Conservation (phyloP, 2,113 vertebrate genomes). For the Malurus elegans region DNA sequence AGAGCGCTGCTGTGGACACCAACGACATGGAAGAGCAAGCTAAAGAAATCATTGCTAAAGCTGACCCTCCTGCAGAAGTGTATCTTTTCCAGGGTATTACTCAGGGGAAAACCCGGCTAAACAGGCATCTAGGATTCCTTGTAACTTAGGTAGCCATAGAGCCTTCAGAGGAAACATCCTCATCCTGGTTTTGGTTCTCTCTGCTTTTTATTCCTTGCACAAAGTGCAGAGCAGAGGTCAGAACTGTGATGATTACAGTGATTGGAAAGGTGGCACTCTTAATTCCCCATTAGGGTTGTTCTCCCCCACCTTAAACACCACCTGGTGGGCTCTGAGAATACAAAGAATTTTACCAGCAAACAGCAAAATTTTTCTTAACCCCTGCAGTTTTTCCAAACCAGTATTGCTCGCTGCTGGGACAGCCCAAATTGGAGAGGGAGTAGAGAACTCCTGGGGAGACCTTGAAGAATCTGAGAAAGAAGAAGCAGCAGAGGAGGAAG, state of each 20-base stretch:
- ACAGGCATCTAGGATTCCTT: not conserved
- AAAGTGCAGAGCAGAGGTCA: not conserved
- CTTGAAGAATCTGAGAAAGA: constrained; percentile 81
- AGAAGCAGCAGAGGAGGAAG: constrained; percentile 51
- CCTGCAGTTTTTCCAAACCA: constrained; percentile 75
- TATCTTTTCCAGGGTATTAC: constrained; percentile 71
- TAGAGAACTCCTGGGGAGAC: constrained; percentile 86
- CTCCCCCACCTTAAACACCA: not conserved
- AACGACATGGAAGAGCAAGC: constrained; percentile 75
- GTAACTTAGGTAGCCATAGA: not conserved
- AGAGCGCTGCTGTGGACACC: constrained; percentile 80
- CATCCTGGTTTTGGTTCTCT: not conserved
- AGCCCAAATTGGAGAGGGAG: constrained; percentile 87
- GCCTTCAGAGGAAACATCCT: not conserved
- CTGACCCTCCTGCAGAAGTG: constrained; percentile 75
- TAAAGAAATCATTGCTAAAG: constrained; percentile 79
- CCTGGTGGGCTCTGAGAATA: not conserved
- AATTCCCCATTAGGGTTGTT: not conserved
- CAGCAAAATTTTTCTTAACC: constrained; percentile 73
- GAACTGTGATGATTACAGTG: not conserved
- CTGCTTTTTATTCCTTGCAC: not conserved
- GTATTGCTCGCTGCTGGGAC: constrained; percentile 83
- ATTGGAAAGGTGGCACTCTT: not conserved
- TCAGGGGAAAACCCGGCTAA: not conserved
- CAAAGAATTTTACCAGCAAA: not conserved